Evolutionary conservation across 2,888 invertebrate species (phyloP), one percentile per base, ranked within the genome.

Genomic region (Elmis aenea): DNA sequence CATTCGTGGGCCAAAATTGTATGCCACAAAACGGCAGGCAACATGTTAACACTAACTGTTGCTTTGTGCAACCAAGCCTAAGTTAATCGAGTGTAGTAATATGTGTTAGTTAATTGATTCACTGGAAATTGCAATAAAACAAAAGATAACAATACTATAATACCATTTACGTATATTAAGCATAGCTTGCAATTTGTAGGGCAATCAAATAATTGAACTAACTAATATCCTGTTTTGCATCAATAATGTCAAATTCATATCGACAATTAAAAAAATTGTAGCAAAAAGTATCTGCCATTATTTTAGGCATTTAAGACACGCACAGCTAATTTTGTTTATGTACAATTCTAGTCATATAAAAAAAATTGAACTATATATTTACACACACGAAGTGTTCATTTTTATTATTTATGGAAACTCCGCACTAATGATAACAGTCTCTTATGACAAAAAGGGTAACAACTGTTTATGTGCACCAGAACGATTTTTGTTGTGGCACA

Each of bases 401-500:
- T 18, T 8, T 18, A 6, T 18, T 5, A 8, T 18, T 18, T 18
- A 18, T 18, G 8, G 5, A 18, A 5, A 18, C 18, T 6, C 8
- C 5, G 5, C 18, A 18, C 18, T 18, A 8, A 18, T 18, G 5
- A 18, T 6, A 18, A 18, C 21, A 33, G 34, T 33, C 39, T 39
- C 29, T 30, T 33, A 26, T 34, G 34, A 21, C 15, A 10, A 13
- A 39, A 31, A 33, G 33, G 42, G 42, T 37, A 41, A 42, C 33
- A n/a, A n/a, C n/a, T 16, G 25, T 34, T 30, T 38, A 24, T 33
- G 38, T 38, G 31, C 31, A 38, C 31, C 9, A 41, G 24, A 32
- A 28, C 32, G 32, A 21, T 26, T 23, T 20, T 26, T 36, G 33
- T 32, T 30, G 34, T 29, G 33, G 38, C 42, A 42, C 42, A 38